Percentiles rank a stretch among this genome's conserved stretches.
Conservation (phyloP, 1,140 invertebrate genomes). For the Choristoneura fumiferana region DNA sequence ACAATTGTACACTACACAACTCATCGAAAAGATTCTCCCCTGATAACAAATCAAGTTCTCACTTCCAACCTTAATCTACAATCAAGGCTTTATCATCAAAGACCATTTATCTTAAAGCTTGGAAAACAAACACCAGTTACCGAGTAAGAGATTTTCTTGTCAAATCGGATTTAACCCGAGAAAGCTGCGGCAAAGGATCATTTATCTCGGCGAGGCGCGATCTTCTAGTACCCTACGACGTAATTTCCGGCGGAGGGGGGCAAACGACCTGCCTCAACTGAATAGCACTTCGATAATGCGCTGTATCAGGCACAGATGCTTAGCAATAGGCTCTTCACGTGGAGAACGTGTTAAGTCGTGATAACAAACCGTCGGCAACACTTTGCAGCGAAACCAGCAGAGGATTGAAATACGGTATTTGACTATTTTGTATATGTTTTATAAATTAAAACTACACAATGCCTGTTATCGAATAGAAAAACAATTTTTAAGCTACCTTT, state of each 20-base stretch:
- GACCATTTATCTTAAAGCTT: slow-evolving; percentile 7
- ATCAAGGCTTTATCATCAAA: slow-evolving; percentile 1
- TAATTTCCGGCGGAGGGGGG: slow-evolving; percentile 33
- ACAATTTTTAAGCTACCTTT: no score
- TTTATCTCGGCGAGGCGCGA: slow-evolving; percentile 22
- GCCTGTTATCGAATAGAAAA: no score
- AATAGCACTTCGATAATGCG: slow-evolving; percentile 36
- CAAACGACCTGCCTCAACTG: slow-evolving; percentile 37
- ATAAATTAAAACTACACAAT: no score
- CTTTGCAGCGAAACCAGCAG: no score
- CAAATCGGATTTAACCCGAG: slow-evolving; percentile 24
- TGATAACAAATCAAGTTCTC: no score
- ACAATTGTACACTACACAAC: no score
- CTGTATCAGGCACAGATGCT: slow-evolving; percentile 26
- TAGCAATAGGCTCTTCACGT: slow-evolving; percentile 3
- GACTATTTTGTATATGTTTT: no score
- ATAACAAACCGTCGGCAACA: no score
- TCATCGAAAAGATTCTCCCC: no score
- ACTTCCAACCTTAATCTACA: background rate
- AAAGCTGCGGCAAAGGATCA: slow-evolving; percentile 21
- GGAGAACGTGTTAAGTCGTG: background rate
- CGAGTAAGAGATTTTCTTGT: slow-evolving; percentile 22
- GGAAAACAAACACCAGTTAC: slow-evolving; percentile 8
- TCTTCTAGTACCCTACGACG: slow-evolving; percentile 19
- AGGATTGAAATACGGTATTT: no score